These are phyloP conservation scores for Lagorchestes hirsutus DNA, from an alignment of 2,797 vertebrate genomes.

Conservation along the genomic window DNA sequence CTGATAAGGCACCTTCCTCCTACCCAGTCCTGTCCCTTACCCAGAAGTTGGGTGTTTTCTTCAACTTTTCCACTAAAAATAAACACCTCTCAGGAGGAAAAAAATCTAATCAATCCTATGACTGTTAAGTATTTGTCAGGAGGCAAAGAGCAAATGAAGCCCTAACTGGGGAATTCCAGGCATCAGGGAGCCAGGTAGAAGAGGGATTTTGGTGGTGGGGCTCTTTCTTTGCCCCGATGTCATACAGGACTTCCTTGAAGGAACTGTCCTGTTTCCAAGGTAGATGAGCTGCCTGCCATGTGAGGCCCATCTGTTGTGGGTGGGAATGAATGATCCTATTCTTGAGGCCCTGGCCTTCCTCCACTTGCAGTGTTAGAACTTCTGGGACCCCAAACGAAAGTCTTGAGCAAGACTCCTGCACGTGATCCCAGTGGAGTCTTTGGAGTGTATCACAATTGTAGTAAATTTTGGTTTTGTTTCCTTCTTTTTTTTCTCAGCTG, in stretches of 20 bases:
- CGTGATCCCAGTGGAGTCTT: slow-evolving; percentile 66
- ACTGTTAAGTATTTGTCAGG: slow-evolving; percentile 1
- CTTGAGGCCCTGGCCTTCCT: slow-evolving; percentile 46
- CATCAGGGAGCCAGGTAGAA: background rate
- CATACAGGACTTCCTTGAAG: background rate
- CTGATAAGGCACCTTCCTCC: slow-evolving; percentile 9
- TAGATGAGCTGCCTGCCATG: background rate
- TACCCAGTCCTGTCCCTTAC: background rate
- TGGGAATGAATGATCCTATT: slow-evolving; percentile 6
- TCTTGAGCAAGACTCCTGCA: slow-evolving; percentile 68
- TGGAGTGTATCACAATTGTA: slow-evolving; percentile 62
- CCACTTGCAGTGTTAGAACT: slow-evolving; percentile 45
- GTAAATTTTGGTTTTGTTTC: slow-evolving; percentile 44
- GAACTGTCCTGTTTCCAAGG: background rate
- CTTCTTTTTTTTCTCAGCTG: slow-evolving; percentile 41
- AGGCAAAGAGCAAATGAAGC: background rate
- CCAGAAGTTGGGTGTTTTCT: background rate
- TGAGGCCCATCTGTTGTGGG: background rate
- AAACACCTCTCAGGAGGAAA: background rate
- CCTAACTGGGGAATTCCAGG: slow-evolving; percentile 59
- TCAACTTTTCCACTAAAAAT: slow-evolving; percentile 18
- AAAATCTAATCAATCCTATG: slow-evolving; percentile 23
- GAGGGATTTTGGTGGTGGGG: background rate
- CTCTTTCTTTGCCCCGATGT: background rate
- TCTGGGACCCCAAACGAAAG: slow-evolving; percentile 39